phyloP scores from a whole-genome alignment of 2,113 vertebrate genomes.

The Percina caprodes region DNA sequence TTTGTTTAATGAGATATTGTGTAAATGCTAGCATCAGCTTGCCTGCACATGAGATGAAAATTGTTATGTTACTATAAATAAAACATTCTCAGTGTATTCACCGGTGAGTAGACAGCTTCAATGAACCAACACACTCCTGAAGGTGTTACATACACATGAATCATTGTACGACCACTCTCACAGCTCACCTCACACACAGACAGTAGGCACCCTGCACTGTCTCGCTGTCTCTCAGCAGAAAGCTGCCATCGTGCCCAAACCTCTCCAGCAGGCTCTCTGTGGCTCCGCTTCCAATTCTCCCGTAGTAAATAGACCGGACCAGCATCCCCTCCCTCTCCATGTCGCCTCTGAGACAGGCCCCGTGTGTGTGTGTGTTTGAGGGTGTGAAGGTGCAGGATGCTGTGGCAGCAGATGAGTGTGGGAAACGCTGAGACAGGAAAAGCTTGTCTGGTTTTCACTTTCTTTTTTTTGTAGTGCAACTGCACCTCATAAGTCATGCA shows the following conservation, averaged over 20 bases:
- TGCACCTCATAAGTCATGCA: neutral
- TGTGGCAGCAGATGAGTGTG: conserved; percentile 3
- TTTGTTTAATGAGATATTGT: neutral
- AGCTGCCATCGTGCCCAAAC: conserved; percentile 80
- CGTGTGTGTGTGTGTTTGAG: neutral
- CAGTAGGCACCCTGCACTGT: conserved; percentile 76
- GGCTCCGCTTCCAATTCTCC: conserved; percentile 69
- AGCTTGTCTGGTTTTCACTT: conserved; percentile 70
- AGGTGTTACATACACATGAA: no score
- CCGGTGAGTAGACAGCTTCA: neutral
- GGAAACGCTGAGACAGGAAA: conserved; percentile 60
- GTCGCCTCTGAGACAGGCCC: conserved; percentile 5
- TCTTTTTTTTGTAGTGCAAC: conserved; percentile 43
- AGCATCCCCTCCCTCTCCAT: conserved; percentile 66
- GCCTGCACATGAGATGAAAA: neutral
- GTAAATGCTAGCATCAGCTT: neutral
- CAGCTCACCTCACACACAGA: conserved; percentile 83
- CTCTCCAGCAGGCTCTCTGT: conserved; percentile 76
- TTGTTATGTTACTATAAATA: neutral
- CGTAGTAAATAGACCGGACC: conserved; percentile 73
- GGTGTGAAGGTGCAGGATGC: neutral
- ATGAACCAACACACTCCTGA: neutral
- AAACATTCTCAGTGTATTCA: neutral
- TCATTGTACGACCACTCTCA: no score
- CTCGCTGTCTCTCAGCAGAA: conserved; percentile 81